Conservation (phyloP, 2,797 vertebrate genomes). For the Cossypha caffra region DNA sequence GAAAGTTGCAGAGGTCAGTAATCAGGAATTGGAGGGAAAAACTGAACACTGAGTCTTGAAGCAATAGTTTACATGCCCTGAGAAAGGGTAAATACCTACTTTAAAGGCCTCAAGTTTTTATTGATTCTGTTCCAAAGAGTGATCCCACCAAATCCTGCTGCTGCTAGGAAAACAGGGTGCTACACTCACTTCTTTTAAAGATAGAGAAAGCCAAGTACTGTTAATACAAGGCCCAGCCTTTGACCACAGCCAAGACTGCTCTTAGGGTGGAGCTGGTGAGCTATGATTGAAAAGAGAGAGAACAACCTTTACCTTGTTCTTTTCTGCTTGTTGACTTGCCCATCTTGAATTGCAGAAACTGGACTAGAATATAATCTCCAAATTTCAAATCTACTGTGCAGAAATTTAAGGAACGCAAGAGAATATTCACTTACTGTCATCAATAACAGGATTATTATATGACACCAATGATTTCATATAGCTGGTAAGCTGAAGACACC, state of each 20-base stretch:
- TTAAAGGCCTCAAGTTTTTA: not conserved
- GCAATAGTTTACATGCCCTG: not conserved
- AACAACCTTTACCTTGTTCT: not conserved
- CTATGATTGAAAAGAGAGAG: not conserved
- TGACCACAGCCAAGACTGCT: not conserved
- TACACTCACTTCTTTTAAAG: not conserved
- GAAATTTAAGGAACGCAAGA: not conserved
- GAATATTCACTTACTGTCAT: not conserved
- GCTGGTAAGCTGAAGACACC: not conserved
- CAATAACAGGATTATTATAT: not conserved
- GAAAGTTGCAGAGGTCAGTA: not conserved
- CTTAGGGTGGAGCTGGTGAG: slow-evolving; percentile 28
- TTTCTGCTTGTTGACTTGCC: not conserved
- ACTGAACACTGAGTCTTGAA: not conserved
- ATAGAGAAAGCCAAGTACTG: not conserved
- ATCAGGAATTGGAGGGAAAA: not conserved
- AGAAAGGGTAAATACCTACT: not conserved
- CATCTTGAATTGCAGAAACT: not conserved
- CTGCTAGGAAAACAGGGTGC: not conserved
- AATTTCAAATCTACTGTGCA: not conserved
- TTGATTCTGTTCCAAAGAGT: not conserved
- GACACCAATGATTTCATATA: not conserved
- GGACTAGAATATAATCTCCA: not conserved
- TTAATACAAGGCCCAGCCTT: not conserved
- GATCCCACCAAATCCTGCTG: not conserved